phyloP scores from a whole-genome alignment of 2,888 invertebrate genomes.

The Ennomos erosarius region DNA sequence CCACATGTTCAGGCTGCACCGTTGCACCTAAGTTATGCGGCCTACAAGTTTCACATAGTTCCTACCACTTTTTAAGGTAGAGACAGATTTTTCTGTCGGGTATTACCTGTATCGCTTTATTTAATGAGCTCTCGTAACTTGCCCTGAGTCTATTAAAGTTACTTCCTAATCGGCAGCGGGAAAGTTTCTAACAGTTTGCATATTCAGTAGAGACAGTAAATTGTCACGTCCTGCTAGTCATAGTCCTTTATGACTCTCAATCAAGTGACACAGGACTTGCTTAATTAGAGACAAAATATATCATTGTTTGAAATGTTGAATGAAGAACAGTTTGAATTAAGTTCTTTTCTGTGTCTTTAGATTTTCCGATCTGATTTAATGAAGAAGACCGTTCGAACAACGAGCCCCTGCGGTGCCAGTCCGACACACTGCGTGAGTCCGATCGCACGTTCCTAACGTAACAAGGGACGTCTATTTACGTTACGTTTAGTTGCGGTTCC shows the following conservation, averaged over 20 bases:
- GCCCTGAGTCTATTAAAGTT: constrained; percentile 19
- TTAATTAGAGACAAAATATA: not conserved
- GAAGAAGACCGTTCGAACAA: constrained; percentile 61
- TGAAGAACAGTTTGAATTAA: constrained; percentile 2
- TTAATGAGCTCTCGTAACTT: constrained; percentile 21
- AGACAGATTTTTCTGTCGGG: constrained; percentile 38
- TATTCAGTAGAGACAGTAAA: constrained; percentile 23
- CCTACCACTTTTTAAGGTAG: constrained; percentile 30
- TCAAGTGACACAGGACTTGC: not conserved
- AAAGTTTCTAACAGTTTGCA: constrained; percentile 28
- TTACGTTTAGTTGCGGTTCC: constrained; percentile 43
- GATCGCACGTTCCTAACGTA: constrained; percentile 67
- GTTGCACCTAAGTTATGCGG: constrained; percentile 30
- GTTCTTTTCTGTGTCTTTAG: constrained; percentile 4
- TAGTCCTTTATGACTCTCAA: not conserved
- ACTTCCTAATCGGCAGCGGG: constrained; percentile 25
- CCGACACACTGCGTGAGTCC: constrained; percentile 61
- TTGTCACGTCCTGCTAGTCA: constrained; percentile 8
- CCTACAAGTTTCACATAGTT: constrained; percentile 36
- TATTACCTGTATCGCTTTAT: constrained; percentile 33
- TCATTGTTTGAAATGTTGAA: not conserved
- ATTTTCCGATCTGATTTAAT: constrained; percentile 57
- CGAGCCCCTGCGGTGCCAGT: constrained; percentile 59
- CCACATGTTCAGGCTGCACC: constrained; percentile 20
- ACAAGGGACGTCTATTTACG: constrained; percentile 64